Base-by-base conservation (phyloP, 1,140 invertebrate genomes). In the Aricia agestis region DNA sequence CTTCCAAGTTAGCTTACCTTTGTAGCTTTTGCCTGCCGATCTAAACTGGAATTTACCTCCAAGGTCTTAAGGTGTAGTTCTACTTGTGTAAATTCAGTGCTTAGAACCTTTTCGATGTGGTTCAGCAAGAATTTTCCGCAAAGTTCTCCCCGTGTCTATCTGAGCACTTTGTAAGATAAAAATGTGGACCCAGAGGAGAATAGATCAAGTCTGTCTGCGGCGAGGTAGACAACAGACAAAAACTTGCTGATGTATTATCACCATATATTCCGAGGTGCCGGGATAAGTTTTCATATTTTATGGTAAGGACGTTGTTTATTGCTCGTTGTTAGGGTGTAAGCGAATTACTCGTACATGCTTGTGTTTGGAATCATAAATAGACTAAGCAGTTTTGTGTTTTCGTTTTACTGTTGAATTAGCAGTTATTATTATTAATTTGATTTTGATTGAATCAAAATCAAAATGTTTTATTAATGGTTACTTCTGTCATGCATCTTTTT, bases 91-190 rank as follows among this genome's bases (percentile, higher is more conserved):
- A 0, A 1, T 1, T 10, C 18, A 25, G 41, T 15, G n/a, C 69
- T 80, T 82, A 68, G 7, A 63, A 52, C 74, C 52, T 80, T 77
- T 73, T 18, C 6, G 11, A 11, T 13, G 41, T 25, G 68, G 58
- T 58, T 15, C 31, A 42, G 78, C 76, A 88, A 87, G 88, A 89
- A 88, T 89, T 89, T 90, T 89, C 84, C 82, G 74, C 77, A 84
- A 89, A 89, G 78, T 90, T 89, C 85, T 82, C 81, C 77, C 82
- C 77, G 84, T 89, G 88, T 90, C 86, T 89, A 87, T 87, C 84
- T 82, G 82, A 89, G 86, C 86, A 90, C 88, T 90, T 90, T 89
- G 88, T 89, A 85, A 89, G 85, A 90, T 90, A 90, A 90, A 88
- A 90, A 90, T 88, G 85, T 88, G 85, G 81, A 84, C 82, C 81